Base-by-base conservation (phyloP, 1,140 invertebrate genomes). In the Zaprionus taronus region DNA sequence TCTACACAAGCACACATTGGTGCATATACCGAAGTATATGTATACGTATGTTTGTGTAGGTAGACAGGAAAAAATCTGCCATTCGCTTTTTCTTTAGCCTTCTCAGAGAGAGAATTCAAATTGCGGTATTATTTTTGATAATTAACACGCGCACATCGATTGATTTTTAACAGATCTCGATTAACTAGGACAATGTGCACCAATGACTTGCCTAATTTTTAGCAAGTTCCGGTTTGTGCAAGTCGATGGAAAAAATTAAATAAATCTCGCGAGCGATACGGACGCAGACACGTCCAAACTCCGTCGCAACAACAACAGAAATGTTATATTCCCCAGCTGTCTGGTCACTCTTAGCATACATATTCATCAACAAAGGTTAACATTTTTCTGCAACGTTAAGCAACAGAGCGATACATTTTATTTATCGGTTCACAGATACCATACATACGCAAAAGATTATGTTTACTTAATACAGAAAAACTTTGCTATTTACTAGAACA, bases 31-130 rank as follows among this genome's bases (percentile, higher is more conserved):
- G 22, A 71, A 55, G 73, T 79, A 67, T 65, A 69, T 74, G 58
- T 77, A 76, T 81, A 73, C 72, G 72, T 82, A 75, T 87, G 83
- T 81, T 78, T 84, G 84, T 87, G 69, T 83, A 84, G 85, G 85
- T 89, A 89, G 84, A 89, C 85, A 89, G 81, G 83, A 90, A 84
- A 80, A 87, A 89, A 89, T 87, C 85, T 81, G 84, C 81, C 81
- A 81, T 79, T 89, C 84, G 84, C 78, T 86, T 75, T 78, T 73
- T 75, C 60, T 76, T 72, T 69, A 68, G 67, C 61, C 53, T 77
- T 62, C 41, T 70, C 56, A 31, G 41, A 65, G 61, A 28, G 76
- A 24, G 20, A 51, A 51, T 60, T 44, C 20, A 70, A 72, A 67
- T 78, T 77, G 24, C 51, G 31, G 47, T 73, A 31, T 67, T 63